Evolutionary conservation across 2,113 vertebrate genomes (phyloP).

Genomic region (Pollimyrus isidori): DNA sequence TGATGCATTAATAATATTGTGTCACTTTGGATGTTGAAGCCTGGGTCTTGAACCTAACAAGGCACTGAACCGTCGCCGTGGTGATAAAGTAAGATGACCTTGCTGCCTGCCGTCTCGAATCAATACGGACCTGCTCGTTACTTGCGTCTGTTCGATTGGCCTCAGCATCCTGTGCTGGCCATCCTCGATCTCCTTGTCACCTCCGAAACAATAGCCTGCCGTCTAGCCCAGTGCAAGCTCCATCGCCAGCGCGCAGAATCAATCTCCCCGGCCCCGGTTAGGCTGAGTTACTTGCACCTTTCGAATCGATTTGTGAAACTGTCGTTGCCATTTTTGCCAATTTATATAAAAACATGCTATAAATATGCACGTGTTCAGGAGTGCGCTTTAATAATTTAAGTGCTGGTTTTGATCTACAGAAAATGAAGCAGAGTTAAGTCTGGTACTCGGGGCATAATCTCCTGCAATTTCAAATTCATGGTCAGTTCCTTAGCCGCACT

Average conservation of each 20-base stretch:
- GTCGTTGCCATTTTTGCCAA: not conserved
- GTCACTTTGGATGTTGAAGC: not conserved
- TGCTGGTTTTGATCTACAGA: not conserved
- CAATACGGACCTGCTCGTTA: not conserved
- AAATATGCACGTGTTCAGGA: not conserved
- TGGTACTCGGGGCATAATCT: not conserved
- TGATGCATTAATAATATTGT: slow-evolving; percentile 16
- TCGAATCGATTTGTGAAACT: not conserved
- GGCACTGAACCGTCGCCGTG: not conserved
- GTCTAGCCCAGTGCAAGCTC: not conserved
- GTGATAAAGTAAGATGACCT: not conserved
- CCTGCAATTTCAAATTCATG: not conserved
- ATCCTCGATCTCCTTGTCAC: not conserved
- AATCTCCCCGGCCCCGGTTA: not conserved
- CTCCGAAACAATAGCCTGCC: not conserved
- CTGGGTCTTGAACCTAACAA: not conserved
- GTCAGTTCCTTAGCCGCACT: not conserved
- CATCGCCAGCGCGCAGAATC: not conserved
- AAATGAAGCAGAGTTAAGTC: not conserved
- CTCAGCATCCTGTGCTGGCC: not conserved
- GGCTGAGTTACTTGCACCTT: not conserved
- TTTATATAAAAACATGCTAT: not conserved
- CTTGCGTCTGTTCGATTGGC: not conserved
- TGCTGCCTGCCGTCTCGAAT: not conserved
- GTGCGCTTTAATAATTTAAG: not conserved